These are phyloP conservation scores for Epizoanthus fatuus DNA, from an alignment of 92 coral and sea anemone species.

Conservation along the genomic window DNA sequence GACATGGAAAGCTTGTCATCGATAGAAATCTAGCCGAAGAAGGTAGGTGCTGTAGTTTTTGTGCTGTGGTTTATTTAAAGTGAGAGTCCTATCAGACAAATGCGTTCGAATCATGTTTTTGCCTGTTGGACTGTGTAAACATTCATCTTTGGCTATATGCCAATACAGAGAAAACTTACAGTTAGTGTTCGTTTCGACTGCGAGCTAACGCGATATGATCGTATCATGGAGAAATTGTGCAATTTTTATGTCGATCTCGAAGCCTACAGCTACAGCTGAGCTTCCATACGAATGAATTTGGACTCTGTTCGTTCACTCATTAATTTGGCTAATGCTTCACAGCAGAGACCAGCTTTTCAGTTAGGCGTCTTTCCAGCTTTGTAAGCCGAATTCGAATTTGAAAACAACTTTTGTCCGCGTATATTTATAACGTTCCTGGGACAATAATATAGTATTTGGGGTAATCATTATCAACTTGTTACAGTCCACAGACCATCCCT, in stretches of 20 bases:
- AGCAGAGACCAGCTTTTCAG: neutral
- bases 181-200: neutral
- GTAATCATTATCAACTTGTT: neutral
- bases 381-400: neutral
- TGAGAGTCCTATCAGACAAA: neutral
- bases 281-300: too few species aligned
- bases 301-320: neutral
- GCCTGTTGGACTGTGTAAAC: conserved; percentile 32
- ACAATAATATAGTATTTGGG: neutral
- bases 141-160: neutral
- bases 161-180: conserved; percentile 11
- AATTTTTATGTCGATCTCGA: too few species aligned
- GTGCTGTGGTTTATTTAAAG: neutral
- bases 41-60: conserved; percentile 66
- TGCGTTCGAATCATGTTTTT: conserved; percentile 20
- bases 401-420: neutral
- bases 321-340: neutral
- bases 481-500: conserved; percentile 7
- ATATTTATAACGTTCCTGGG: neutral
- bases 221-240: neutral
- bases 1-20: too few species aligned
- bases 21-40: conserved; percentile 97
- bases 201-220: neutral
- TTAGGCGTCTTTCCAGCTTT: neutral
- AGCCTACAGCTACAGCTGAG: too few species aligned